Percentiles rank a stretch among this genome's conserved stretches.
These are phyloP conservation scores for Corydoras maculifer DNA, from an alignment of 2,113 vertebrate species.

Conservation along the genomic window DNA sequence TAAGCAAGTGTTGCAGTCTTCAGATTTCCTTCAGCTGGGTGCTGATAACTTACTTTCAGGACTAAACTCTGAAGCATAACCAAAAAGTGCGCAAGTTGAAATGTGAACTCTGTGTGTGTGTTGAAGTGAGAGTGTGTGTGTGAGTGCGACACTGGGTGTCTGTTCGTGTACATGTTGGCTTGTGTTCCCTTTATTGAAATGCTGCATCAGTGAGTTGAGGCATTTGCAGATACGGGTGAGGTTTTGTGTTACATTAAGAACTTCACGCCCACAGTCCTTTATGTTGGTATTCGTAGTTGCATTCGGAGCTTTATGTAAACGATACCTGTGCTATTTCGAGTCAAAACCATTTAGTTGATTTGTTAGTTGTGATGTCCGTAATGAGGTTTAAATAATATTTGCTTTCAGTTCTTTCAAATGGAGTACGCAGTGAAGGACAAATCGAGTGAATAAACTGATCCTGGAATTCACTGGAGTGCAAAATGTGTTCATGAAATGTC, in stretches of 20 bases:
- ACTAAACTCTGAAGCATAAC: constrained; percentile 61
- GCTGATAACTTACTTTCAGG: constrained; percentile 52
- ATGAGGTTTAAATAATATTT: not conserved
- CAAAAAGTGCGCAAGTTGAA: constrained; percentile 51
- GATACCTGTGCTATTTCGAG: constrained; percentile 5
- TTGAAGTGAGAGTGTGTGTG: not conserved
- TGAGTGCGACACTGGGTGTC: not conserved
- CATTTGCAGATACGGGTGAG: constrained; percentile 14
- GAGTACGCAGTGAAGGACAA: no score
- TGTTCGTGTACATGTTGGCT: not conserved
- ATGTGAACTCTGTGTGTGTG: constrained; percentile 5
- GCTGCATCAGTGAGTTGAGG: constrained; percentile 5
- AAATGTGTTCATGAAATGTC: no score
- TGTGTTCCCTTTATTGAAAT: not conserved
- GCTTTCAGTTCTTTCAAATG: not conserved
- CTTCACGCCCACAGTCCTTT: not conserved
- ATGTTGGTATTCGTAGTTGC: constrained; percentile 1
- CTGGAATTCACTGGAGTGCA: constrained; percentile 4
- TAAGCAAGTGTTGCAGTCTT: not conserved
- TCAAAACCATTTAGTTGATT: not conserved
- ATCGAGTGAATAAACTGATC: not conserved
- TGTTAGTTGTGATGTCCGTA: no score
- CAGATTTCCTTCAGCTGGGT: constrained; percentile 14
- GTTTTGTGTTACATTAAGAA: constrained; percentile 7
- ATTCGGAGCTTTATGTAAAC: not conserved